phyloP scores from a whole-genome alignment of 2,797 vertebrate species.

The Pristis pectinata region DNA sequence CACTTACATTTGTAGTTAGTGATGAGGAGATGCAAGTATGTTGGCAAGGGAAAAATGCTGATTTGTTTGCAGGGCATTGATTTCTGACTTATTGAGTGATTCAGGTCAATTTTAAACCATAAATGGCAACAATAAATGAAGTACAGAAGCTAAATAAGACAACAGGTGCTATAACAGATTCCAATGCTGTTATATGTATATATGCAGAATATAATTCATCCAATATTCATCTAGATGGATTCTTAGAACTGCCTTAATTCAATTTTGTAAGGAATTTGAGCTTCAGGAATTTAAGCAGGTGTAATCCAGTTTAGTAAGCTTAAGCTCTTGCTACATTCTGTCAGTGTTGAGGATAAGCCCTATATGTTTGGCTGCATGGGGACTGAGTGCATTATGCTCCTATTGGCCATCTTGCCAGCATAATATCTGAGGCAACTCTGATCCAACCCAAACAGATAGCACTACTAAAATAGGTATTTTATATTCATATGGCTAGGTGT shows the following conservation, averaged over 20 bases:
- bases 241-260: background rate
- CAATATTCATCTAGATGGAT: background rate
- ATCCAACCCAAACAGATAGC: too few relatives aligned
- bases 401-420: background rate
- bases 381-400: background rate
- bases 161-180: background rate
- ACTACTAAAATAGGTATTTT: background rate
- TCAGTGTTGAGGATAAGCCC: background rate
- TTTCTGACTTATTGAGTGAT: background rate
- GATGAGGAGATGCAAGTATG: background rate
- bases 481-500: background rate
- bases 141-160: background rate
- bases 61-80: background rate
- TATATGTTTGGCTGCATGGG: background rate
- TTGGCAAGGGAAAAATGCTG: background rate
- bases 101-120: background rate
- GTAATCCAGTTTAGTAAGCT: background rate
- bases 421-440: background rate
- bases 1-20: background rate
- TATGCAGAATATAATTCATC: background rate
- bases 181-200: background rate
- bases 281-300: background rate
- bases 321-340: background rate
- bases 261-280: background rate
- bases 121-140: background rate